Base-by-base conservation (phyloP, 2,888 invertebrate species). In the Malthinus flaveolus region DNA sequence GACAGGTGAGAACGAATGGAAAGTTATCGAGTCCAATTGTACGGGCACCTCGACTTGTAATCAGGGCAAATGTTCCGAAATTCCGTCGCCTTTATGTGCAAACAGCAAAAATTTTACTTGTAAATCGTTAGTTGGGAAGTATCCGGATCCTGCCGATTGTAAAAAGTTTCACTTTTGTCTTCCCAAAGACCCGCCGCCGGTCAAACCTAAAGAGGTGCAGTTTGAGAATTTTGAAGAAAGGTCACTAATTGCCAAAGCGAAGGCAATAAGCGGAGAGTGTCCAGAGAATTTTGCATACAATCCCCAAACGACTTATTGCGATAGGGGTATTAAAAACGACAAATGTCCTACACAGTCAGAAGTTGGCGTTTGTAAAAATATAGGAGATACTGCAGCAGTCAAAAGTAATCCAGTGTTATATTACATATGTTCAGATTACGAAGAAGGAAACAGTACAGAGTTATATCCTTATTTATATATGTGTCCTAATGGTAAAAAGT, bases 81-180 rank as follows among this genome's bases (percentile, higher is more conserved):
- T 0, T 6, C 1, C n/a, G 9, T 3, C 9, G 1, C n/a, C 8
- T 1, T 3, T 1, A 0, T 42, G 39, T 9, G 12, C 11, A 6
- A 1, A 0, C 7, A 12, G 0, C 3, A 0, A 6, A 6, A 1
- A 5, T 15, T 42, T 42, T 42, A 15, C 6, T 11, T 54, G 54
- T n/a, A 23, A 12, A 4, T 10, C 3, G 3, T 47, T 48, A 32
- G 23, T 23, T 23, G 54, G 54, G 11, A 9, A 48, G 4, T 55
- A 31, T 49, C 54, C 54, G 8, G 54, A 55, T 34, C 54, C 48
- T 7, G 42, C 33, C 7, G 13, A 33, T 48, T 55, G 54, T 12
- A 12, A 3, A 6, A 48, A 55, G 9, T 55, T 13, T 31, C 48
- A 55, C 34, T 48, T 37, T 11, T 55, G 54, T 32, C 10, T 55